phyloP scores from a whole-genome alignment of 1,140 invertebrate genomes.

The Penaeus japonicus region DNA sequence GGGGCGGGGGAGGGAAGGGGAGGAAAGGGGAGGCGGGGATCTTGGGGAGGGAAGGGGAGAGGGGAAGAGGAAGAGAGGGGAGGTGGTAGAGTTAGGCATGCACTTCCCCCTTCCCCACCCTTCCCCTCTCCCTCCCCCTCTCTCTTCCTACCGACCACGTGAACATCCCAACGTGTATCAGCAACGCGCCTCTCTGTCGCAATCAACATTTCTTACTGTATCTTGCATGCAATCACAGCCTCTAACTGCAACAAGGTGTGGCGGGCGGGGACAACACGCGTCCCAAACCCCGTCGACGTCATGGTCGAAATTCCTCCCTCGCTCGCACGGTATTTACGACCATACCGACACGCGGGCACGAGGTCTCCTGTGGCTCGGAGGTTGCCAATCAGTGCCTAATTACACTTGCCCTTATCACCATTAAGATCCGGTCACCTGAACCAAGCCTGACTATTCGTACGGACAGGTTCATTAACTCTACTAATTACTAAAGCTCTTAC shows the following conservation, averaged over 20 bases:
- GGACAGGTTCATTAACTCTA: slow-evolving; percentile 55
- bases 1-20: neutral
- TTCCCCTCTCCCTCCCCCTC: neutral
- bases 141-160: neutral
- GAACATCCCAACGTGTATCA: slow-evolving; percentile 27
- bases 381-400: slow-evolving; percentile 55
- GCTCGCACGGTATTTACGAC: slow-evolving; percentile 24
- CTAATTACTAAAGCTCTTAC: slow-evolving; percentile 53
- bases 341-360: slow-evolving; percentile 14
- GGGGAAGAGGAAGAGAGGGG: neutral
- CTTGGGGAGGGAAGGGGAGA: neutral
- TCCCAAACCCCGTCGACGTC: neutral
- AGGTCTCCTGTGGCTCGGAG: slow-evolving; percentile 43
- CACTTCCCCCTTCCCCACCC: neutral
- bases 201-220: slow-evolving; percentile 57
- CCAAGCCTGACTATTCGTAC: slow-evolving; percentile 51
- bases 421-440: slow-evolving; percentile 50
- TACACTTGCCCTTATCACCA: slow-evolving; percentile 55
- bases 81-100: neutral
- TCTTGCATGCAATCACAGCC: slow-evolving; percentile 55
- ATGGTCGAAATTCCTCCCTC: slow-evolving; percentile 30
- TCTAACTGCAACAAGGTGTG: slow-evolving; percentile 53
- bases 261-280: slow-evolving; percentile 19
- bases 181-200: slow-evolving; percentile 50
- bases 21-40: neutral